phyloP scores from a whole-genome alignment of 1,140 invertebrate genomes.

The Oreohelix idahoensis region DNA sequence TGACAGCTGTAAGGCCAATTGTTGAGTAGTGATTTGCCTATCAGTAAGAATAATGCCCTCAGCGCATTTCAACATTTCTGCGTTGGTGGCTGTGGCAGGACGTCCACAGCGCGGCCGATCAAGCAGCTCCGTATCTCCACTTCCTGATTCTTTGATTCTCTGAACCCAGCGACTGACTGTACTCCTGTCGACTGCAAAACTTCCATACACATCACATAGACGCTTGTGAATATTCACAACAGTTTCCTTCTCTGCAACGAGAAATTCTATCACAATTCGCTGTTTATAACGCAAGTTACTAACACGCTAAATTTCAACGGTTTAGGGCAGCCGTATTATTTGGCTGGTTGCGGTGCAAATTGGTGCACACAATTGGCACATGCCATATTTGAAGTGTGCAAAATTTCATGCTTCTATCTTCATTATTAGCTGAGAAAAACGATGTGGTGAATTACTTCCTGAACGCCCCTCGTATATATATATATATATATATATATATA shows the following conservation, averaged over 20 bases:
- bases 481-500: no score
- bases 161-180: not conserved
- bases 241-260: not conserved
- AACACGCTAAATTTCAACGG: no score
- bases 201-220: conserved; percentile 17
- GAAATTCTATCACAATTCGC: not conserved
- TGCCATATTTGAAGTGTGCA: no score
- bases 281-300: not conserved
- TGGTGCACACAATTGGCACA: no score
- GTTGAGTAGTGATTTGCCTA: conserved; percentile 6
- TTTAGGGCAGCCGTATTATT: no score
- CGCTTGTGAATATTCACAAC: conserved; percentile 10
- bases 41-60: conserved; percentile 4
- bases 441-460: no score
- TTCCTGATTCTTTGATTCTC: conserved; percentile 1
- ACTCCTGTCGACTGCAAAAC: conserved; percentile 6
- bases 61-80: conserved; percentile 7
- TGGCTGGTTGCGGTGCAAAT: no score
- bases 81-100: not conserved
- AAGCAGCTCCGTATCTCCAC: no score
- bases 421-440: no score
- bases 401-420: no score
- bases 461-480: no score
- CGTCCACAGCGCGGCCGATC: no score
- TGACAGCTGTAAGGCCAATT: conserved; percentile 5